Evolutionary conservation across 2,888 invertebrate genomes (phyloP), one percentile per base, ranked within the genome.

Genomic region (Nycteola revayana): DNA sequence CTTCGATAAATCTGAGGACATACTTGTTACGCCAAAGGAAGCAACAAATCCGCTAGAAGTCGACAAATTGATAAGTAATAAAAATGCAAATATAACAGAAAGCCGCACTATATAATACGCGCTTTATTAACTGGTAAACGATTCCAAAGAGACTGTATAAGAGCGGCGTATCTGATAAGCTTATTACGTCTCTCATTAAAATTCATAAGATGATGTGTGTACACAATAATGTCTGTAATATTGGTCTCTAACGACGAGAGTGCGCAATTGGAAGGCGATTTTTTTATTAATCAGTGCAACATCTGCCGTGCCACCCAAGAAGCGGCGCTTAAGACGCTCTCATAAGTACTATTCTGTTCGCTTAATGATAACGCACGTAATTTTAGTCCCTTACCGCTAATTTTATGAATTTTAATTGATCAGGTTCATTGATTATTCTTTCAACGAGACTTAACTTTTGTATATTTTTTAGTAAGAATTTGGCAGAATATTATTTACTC

Each of bases 261-360:
- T 76, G 7, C 7, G n/a, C 7, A 75, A 79, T 80, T 75, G 75
- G 73, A 70, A 72, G 63, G 67, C 66, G 66, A 60, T 68, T 70
- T 67, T 60, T 75, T 67, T 66, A 66, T 54, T 63, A 69, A 72
- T 69, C 67, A 65, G 45, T 41, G 49, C 56, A 53, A 55, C 75
- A 77, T 75, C 74, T 75, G 73, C 60, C 61, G 53, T 47, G 46
- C 81, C 80, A 81, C 82, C 80, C 80, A 82, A 60, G 81, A 35
- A 25, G 20, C 32, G 21, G 10, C 20, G 21, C 17, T 35, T 25
- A 17, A 20, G 21, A 41, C 49, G 37, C 31, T 32, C 32, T 30
- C 21, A 14, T 33, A 38, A 57, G 45, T 47, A 44, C 48, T 34
- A 36, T 31, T 30, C 34, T 28, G 25, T 38, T 14, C 3, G 5